Evolutionary conservation across 1,140 invertebrate genomes (phyloP).

Genomic region (Coenobita brevimanus): DNA sequence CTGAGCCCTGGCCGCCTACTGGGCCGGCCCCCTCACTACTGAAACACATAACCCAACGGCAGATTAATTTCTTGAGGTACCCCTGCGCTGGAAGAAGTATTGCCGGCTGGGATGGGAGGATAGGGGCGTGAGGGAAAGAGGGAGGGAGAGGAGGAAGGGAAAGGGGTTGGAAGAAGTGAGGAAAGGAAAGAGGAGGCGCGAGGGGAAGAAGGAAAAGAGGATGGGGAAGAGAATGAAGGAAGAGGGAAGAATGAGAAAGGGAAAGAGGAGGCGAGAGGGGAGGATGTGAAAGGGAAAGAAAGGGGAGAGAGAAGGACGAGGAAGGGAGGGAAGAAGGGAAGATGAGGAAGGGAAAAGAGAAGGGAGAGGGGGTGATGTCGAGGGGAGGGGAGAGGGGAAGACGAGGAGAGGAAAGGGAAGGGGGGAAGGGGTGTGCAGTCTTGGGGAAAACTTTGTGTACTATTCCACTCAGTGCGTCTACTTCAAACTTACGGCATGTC

Average conservation of each 20-base stretch:
- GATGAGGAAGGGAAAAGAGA: too few species aligned
- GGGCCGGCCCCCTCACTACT: constrained; percentile 43
- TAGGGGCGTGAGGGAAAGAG: not conserved
- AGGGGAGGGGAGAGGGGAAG: too few species aligned
- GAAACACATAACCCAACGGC: constrained; percentile 33
- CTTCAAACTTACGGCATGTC: too few species aligned
- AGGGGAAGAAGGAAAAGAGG: not conserved
- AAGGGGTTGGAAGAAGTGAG: not conserved
- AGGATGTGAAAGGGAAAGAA: not conserved
- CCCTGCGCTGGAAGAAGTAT: constrained; percentile 8
- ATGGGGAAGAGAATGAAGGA: not conserved
- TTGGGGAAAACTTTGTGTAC: too few species aligned
- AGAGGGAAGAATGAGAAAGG: not conserved
- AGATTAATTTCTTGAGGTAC: constrained; percentile 46
- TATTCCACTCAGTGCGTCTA: too few species aligned
- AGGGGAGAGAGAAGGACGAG: too few species aligned
- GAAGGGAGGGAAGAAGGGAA: too few species aligned
- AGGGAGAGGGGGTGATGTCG: too few species aligned
- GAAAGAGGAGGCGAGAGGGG: not conserved
- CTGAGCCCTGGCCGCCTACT: constrained; percentile 34
- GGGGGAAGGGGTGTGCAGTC: too few species aligned
- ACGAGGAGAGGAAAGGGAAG: too few species aligned
- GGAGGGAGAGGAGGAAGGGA: not conserved
- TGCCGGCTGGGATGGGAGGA: not conserved
- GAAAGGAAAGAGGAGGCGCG: not conserved